Evolutionary conservation across 2,797 vertebrate species (phyloP).

Genomic region (Tragopan temminckii): DNA sequence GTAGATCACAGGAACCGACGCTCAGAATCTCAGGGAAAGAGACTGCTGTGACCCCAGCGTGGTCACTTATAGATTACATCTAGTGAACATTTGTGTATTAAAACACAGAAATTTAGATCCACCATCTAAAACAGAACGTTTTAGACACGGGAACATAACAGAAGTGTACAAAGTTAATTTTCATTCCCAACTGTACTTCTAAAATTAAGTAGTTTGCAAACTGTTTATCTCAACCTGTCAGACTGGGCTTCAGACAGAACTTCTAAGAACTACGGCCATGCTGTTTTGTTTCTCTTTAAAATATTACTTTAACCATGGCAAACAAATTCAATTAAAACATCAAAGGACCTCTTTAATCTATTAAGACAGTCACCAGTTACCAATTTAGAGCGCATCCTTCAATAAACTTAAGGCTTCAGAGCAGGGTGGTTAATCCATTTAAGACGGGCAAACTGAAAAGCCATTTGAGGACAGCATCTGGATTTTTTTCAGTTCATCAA

Average conservation of each 20-base stretch:
- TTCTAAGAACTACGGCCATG: neutral
- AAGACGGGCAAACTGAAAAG: slow-evolving; percentile 44
- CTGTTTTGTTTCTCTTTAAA: neutral
- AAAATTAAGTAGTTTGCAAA: neutral
- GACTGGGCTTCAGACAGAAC: neutral
- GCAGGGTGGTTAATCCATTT: slow-evolving; percentile 19
- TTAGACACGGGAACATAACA: too few relatives aligned
- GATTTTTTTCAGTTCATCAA: slow-evolving; percentile 43
- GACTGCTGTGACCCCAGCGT: neutral
- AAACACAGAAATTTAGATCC: neutral
- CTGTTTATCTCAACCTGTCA: neutral
- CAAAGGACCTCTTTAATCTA: neutral
- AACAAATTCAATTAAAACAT: neutral
- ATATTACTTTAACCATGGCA: neutral
- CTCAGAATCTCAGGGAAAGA: slow-evolving; percentile 7
- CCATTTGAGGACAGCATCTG: slow-evolving; percentile 53
- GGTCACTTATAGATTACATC: neutral
- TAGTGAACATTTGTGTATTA: neutral
- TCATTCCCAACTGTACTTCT: neutral
- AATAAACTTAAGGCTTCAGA: neutral
- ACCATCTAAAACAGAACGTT: neutral
- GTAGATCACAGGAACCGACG: neutral
- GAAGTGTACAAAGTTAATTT: neutral
- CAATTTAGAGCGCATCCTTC: neutral
- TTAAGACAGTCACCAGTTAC: neutral